phyloP scores from a whole-genome alignment of 2,797 vertebrate genomes.

The Danio albolineatus region DNA sequence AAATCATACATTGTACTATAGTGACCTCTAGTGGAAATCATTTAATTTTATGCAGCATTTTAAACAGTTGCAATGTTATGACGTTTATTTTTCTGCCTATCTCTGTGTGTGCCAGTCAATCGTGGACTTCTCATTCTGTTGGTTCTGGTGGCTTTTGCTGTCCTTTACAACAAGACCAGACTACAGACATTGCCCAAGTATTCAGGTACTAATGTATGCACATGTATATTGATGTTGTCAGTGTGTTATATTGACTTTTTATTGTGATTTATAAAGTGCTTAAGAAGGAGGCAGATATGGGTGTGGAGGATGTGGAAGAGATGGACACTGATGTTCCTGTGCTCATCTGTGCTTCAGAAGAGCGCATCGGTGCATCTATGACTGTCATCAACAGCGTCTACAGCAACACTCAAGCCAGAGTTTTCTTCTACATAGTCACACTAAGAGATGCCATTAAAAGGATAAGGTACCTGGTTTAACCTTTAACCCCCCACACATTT shows the following conservation, averaged over 20 bases:
- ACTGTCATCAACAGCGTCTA: slow-evolving; percentile 92
- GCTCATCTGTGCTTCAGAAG: slow-evolving; percentile 88
- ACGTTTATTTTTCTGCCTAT: neutral
- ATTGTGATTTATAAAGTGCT: slow-evolving; percentile 55
- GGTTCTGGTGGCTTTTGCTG: slow-evolving; percentile 83
- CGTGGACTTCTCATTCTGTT: slow-evolving; percentile 86
- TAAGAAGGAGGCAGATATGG: slow-evolving; percentile 9
- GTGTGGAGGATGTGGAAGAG: neutral
- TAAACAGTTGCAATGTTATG: neutral
- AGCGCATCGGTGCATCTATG: slow-evolving; percentile 88
- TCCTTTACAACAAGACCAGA: slow-evolving; percentile 87
- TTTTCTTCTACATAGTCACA: slow-evolving; percentile 93
- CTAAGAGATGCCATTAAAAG: slow-evolving; percentile 84
- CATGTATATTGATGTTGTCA: neutral
- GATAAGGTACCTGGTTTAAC: slow-evolving; percentile 75
- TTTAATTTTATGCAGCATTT: neutral
- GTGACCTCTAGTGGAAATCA: slow-evolving; percentile 17
- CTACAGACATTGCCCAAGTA: slow-evolving; percentile 65
- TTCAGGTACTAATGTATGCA: slow-evolving; percentile 70
- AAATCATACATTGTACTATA: neutral
- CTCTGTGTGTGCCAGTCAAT: slow-evolving; percentile 84
- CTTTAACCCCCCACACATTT: neutral
- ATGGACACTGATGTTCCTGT: slow-evolving; percentile 84
- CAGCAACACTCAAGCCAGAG: slow-evolving; percentile 86
- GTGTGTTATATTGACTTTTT: neutral